Percentiles rank a stretch among this genome's conserved stretches.
Evolutionary conservation across 2,888 invertebrate species (phyloP).

Genomic region (Pogonocherus hispidulus): DNA sequence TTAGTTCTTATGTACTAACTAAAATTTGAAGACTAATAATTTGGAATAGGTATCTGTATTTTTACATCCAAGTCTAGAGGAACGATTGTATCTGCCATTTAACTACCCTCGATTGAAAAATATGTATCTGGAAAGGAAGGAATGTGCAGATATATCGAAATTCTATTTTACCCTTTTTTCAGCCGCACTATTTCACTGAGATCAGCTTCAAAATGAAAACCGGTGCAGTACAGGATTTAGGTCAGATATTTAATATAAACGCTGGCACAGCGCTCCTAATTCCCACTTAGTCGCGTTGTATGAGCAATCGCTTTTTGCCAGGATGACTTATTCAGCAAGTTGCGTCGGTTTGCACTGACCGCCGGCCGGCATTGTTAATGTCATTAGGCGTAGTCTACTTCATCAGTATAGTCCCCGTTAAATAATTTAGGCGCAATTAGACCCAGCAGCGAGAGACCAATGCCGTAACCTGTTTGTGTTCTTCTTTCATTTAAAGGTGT

Average conservation of each 20-base stretch:
- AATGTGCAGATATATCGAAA: too few species aligned
- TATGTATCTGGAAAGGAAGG: too few species aligned
- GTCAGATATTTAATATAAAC: not conserved
- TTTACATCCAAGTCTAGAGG: too few species aligned
- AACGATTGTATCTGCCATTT: too few species aligned
- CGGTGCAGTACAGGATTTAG: not conserved
- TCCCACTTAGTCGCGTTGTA: not conserved
- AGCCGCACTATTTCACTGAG: not conserved
- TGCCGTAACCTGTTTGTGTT: not conserved
- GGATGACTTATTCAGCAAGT: slow-evolving; percentile 19
- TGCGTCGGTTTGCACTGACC: slow-evolving; percentile 1
- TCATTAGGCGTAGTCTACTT: slow-evolving; percentile 60
- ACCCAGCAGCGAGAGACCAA: not conserved
- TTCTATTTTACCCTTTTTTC: too few species aligned
- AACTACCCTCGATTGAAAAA: too few species aligned
- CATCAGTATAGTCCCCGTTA: slow-evolving; percentile 61
- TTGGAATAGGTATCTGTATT: too few species aligned
- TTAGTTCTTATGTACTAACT: too few species aligned
- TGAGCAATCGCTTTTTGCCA: not conserved
- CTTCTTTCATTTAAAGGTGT: too few species aligned
- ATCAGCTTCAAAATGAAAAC: not conserved
- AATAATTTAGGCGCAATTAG: slow-evolving; percentile 61
- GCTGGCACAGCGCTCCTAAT: not conserved
- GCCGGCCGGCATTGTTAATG: slow-evolving; percentile 48
- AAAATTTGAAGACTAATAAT: too few species aligned